Evolutionary conservation across 1,140 invertebrate genomes (phyloP), one percentile per base, ranked within the genome.

Genomic region (Euborellia annulipes): DNA sequence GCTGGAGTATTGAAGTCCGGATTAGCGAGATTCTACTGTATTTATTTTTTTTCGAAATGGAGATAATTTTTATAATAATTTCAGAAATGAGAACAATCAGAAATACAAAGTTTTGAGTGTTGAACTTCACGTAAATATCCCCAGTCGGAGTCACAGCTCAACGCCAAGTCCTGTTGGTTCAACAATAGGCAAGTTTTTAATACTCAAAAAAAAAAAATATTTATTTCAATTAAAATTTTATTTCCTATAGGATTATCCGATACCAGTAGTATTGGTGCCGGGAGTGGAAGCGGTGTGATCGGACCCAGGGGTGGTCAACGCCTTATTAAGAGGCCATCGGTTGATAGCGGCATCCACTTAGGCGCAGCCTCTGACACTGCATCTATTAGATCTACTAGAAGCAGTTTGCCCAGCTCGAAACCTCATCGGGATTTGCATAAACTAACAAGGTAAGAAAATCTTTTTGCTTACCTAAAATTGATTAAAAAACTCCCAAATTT

Each of bases 291-390:
- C n/a, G n/a, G n/a, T n/a, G n/a, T n/a, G n/a, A n/a, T n/a, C n/a
- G n/a, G n/a, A 20, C 30, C 37, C 4, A 36, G 34, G 11, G 13
- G n/a, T 7, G 22, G 30, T 60, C 67, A 66, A 58, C 74, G 71
- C 39, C 67, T 81, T 20, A 71, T 76, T 42, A 86, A 86, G 61
- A 68, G 84, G 54, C 79, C 82, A 6, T 87, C 84, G 1, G 78
- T 87, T 48, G 83, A 87, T 62, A 86, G 82, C 59, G 84, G 83
- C 49, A 85, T 86, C 54, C 81, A 85, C 59, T 75, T 86, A 70
- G 76, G 72, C 65, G 60, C 65, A 68, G 61, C 68, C 56, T 16
- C 49, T 51, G 0, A 60, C n/a, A n/a, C n/a, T n/a, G n/a, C n/a
- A n/a, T n/a, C n/a, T n/a, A n/a, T n/a, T n/a, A n/a, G n/a, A n/a